phyloP scores from a whole-genome alignment of 2,113 vertebrate species.

The Neotragus moschatus region DNA sequence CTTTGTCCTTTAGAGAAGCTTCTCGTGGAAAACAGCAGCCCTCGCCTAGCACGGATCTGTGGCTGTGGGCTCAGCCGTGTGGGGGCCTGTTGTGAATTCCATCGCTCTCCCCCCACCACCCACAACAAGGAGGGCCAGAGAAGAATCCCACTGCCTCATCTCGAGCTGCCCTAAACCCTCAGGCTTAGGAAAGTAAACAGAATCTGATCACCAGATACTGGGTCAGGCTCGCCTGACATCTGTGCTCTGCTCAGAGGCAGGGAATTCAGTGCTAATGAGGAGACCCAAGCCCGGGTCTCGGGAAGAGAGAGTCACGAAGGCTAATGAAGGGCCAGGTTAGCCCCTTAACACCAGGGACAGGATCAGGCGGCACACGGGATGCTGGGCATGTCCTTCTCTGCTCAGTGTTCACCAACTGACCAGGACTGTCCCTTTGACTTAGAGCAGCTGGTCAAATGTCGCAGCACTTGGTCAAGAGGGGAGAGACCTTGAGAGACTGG shows the following conservation, averaged over 20 bases:
- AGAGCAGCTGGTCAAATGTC: neutral
- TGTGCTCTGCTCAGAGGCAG: conserved; percentile 47
- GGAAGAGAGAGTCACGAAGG: neutral
- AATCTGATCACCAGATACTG: conserved; percentile 72
- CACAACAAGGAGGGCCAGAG: neutral
- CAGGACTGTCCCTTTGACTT: neutral
- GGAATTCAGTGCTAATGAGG: conserved; percentile 63
- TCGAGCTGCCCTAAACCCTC: conserved; percentile 67
- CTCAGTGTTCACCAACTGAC: neutral
- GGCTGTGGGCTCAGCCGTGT: neutral
- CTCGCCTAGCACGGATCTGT: neutral
- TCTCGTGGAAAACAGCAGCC: neutral
- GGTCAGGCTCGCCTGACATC: conserved; percentile 73
- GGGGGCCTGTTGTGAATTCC: conserved; percentile 55
- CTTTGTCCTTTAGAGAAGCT: conserved; percentile 55
- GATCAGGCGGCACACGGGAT: neutral
- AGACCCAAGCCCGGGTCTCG: conserved; percentile 19
- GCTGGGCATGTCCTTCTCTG: neutral
- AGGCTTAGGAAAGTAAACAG: conserved; percentile 73
- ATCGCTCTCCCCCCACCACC: conserved; percentile 36
- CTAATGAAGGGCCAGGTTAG: neutral
- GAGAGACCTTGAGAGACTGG: neutral
- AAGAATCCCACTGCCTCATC: conserved; percentile 46
- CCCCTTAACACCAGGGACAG: neutral
- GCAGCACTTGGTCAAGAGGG: neutral